Percentiles rank a stretch among this genome's conserved stretches.
phyloP scores from a whole-genome alignment of 2,888 invertebrate species.

The Lithophane semibrunnea region DNA sequence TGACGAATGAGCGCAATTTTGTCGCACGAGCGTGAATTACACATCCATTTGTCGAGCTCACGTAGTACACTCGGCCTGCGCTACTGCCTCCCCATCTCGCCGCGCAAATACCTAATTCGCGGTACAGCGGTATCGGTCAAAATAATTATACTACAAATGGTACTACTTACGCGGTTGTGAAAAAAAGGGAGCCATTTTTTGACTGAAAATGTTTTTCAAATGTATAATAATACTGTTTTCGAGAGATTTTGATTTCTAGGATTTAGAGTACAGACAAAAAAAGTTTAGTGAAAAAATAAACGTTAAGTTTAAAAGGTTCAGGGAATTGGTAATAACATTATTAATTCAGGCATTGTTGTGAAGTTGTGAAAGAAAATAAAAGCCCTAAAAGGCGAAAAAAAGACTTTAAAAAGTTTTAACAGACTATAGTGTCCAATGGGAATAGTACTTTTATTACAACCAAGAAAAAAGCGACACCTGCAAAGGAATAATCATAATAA shows the following conservation, averaged over 20 bases:
- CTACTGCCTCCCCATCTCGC: too few species aligned
- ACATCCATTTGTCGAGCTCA: too few species aligned
- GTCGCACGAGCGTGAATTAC: too few species aligned
- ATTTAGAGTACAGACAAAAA: neutral
- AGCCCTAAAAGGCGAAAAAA: neutral
- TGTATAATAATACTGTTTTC: neutral
- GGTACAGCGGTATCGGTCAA: too few species aligned
- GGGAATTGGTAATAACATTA: constrained; percentile 24
- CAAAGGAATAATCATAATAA: neutral
- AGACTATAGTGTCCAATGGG: neutral
- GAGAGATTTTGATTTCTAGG: too few species aligned
- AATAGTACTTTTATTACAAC: neutral
- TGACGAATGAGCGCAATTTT: too few species aligned
- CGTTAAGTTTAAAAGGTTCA: constrained; percentile 21
- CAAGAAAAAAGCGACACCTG: neutral
- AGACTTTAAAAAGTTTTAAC: neutral
- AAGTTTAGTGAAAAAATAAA: neutral
- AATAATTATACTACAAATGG: too few species aligned
- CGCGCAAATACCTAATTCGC: too few species aligned
- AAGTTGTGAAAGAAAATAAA: constrained; percentile 16
- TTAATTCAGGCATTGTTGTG: constrained; percentile 6
- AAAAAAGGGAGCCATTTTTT: neutral
- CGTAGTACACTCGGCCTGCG: too few species aligned
- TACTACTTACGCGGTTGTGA: neutral
- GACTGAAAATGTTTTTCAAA: neutral